Base-by-base conservation (phyloP, 2,113 vertebrate species). In the Hippocampus comes region DNA sequence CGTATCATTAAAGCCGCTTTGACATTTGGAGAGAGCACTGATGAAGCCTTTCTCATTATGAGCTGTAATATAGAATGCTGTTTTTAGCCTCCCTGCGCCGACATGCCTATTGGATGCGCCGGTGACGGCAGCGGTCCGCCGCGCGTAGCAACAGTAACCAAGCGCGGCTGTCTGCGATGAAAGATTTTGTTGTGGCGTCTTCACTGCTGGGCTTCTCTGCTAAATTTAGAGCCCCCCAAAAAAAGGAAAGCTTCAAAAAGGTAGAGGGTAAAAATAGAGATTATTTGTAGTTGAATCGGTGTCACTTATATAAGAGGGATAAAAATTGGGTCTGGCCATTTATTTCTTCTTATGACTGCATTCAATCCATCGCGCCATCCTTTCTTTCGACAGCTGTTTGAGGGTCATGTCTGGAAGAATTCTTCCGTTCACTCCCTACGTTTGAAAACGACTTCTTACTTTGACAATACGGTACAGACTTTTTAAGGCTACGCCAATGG, bases 61-160 rank as follows among this genome's bases (percentile, higher is more conserved):
- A 78, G 75, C 82, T 79, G 84, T 90, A 86, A 88, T 92, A 90
- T 86, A 90, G 85, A 89, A 87, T 68, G 83, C 88, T 82, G 82
- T 90, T 90, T 91, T 91, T 89, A 90, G 86, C 87, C 81, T 83
- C 78, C 78, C 78, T 78, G 80, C 34, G 55, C 72, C 71, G 73
- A 81, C 84, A 65, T 88, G 74, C 83, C 88, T 69, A 91, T 89
- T 92, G 91, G 91, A 90, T 87, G 79, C 75, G 81, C 72, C 71
- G 43, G 78, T 87, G 89, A 89, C 83, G 80, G 83, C 86, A 86
- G 84, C 78, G 75, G 82, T 80, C 87, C 71, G n/a, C 82, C 74
- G 72, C 82, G 82, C 92, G 87, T 93, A 92, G 91, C 92, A 94
- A 94, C 93, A 88, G 92, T 93, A 92, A 90, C 93, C 86, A 93